Evolutionary conservation across 1,140 invertebrate genomes (phyloP).

Genomic region (Metopolophium dirhodum): DNA sequence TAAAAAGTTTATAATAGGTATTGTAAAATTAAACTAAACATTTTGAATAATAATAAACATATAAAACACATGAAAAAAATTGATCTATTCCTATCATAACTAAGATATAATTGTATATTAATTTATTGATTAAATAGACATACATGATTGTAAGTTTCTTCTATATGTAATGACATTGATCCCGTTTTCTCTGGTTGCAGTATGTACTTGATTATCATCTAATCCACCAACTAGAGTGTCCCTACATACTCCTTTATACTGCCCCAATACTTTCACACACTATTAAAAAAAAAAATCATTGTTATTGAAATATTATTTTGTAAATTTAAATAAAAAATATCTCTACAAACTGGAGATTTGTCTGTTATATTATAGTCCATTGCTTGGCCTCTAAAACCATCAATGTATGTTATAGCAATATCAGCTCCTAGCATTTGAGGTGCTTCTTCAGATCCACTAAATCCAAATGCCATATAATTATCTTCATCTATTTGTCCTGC

Average conservation of each 20-base stretch:
- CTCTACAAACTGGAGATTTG: slow-evolving; percentile 73
- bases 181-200: slow-evolving; percentile 73
- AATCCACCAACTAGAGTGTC: slow-evolving; percentile 76
- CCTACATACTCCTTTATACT: slow-evolving; percentile 84
- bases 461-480: slow-evolving; percentile 87
- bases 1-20: no score
- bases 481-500: slow-evolving; percentile 76
- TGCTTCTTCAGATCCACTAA: slow-evolving; percentile 75
- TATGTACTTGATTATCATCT: slow-evolving; percentile 79
- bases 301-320: slow-evolving; percentile 49
- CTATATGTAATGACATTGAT: slow-evolving; percentile 82
- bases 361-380: slow-evolving; percentile 87
- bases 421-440: slow-evolving; percentile 87
- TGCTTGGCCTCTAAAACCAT: slow-evolving; percentile 74
- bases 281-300: slow-evolving; percentile 62
- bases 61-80: neutral
- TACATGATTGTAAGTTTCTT: slow-evolving; percentile 75
- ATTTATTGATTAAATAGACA: slow-evolving; percentile 61
- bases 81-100: neutral
- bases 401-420: slow-evolving; percentile 78
- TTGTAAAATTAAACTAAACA: neutral
- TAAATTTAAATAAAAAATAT: slow-evolving; percentile 1
- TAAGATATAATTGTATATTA: neutral
- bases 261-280: slow-evolving; percentile 84
- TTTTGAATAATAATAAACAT: neutral